Base-by-base conservation (phyloP, 1,140 invertebrate species). In the Rhopalosiphum padi region DNA sequence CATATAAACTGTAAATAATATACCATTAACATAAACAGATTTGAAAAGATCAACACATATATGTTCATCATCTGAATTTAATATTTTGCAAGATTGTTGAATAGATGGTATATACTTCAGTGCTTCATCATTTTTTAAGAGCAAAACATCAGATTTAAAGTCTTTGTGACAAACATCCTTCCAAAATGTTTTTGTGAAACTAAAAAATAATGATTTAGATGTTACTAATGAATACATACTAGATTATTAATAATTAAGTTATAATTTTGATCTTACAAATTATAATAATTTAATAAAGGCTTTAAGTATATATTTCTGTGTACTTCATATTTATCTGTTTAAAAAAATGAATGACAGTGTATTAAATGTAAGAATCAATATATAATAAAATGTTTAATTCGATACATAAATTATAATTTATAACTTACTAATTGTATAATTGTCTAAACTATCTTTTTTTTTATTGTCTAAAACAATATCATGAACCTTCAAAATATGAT, bases 251-350 rank as follows among this genome's bases (percentile, higher is more conserved):
- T 55, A 43, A 77, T 43, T 82, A 93, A 85, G 23, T 55, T 35
- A 93, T 30, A 43, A 90, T 93, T 93, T 85, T 83, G 5, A 86
- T 55, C 91, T 93, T 55, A 93, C 91, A 86, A 93, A 86, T 93
- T 41, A 55, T 93, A 93, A 55, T 93, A 93, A 22, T 93, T 83
- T 43, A 93, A 93, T 55, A 93, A 86, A 18, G 82, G 91, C 9
- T 43, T 85, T 46, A 86, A 37, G 41, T 83, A 85, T 53, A 93
- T 51, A 30, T 86, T 85, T 41, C 18, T 53, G 25, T 37, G 35
- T 0, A n/a, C 5, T 55, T 93, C 48, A 86, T 93, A 86, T 53
- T 8, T 93, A 93, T 55, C 91, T 93, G 35, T 53, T 82, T 22
- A 68, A 90, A 68, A 90, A 90, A 68, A 60, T 6, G 6, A 89